Conservation (phyloP, 2,888 invertebrate genomes). For the Nomada lathburiana region DNA sequence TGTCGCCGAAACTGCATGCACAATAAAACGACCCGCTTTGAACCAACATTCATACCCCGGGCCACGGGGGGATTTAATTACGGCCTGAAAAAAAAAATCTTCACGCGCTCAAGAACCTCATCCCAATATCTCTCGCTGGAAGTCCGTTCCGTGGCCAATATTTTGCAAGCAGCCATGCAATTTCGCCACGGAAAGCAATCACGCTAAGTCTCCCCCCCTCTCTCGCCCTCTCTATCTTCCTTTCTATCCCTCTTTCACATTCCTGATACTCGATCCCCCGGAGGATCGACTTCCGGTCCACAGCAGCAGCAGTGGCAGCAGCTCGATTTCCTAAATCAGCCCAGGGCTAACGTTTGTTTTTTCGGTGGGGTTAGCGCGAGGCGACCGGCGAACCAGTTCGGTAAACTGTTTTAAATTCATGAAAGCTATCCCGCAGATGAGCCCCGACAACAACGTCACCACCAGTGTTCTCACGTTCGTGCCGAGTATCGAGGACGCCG, state of each 20-base stretch:
- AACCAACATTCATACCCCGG: neutral
- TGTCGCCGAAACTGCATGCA: neutral
- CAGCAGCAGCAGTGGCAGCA: neutral
- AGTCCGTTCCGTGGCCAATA: conserved; percentile 20
- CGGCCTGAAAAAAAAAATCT: neutral
- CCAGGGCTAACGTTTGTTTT: conserved; percentile 25
- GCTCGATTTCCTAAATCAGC: conserved; percentile 23
- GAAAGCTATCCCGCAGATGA: conserved; percentile 84
- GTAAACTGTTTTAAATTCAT: conserved; percentile 71
- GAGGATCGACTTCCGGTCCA: conserved; percentile 14
- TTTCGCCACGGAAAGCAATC: conserved; percentile 22
- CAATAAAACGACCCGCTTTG: neutral
- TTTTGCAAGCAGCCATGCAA: conserved; percentile 27
- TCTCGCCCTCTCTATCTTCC: neutral
- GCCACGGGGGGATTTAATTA: conserved; percentile 15
- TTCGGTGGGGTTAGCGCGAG: neutral
- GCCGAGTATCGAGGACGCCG: conserved; percentile 93
- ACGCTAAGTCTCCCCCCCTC: conserved; percentile 4
- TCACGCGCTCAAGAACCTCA: neutral
- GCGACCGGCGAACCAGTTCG: conserved; percentile 55
- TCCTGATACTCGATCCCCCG: conserved; percentile 1
- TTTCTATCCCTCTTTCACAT: neutral
- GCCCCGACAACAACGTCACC: conserved; percentile 91
- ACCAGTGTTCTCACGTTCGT: conserved; percentile 91
- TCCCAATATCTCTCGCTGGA: neutral